Evolutionary conservation across 2,888 invertebrate genomes (phyloP), one percentile per base, ranked within the genome.

Genomic region (Hydropsyche betteni): DNA sequence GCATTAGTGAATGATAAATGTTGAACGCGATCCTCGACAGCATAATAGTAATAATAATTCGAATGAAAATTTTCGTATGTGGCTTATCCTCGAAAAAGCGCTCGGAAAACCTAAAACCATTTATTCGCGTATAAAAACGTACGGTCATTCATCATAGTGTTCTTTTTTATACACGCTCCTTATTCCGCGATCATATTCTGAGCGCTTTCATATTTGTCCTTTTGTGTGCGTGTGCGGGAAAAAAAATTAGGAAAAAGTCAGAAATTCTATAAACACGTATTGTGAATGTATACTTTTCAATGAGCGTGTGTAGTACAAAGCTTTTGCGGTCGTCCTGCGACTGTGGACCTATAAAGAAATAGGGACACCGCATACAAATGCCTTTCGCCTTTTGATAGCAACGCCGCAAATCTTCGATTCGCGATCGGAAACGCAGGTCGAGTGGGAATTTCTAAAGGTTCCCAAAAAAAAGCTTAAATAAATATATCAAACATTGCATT

Each of bases 111-210:
- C 34, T 36, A 36, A 33, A 36, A 34, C 36, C 64, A 36, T 64
- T 64, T 64, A 64, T 64, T 64, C 34, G 2, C 33, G 64, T 12
- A 64, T 8, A 64, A 64, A 64, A 64, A 64, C 7, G n/a, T n/a
- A 61, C 34, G 36, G n/a, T 36, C 64, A 64, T 64, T 64, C 64
- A 64, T 64, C 64, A 64, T n/a, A 12, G 12, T 36, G 36, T 33
- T 36, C 12, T 64, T 64, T 61, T 61, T 61, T 10, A 4, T 36
- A n/a, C 36, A 12, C 36, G 58, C 16, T 24, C 44, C 16, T 24
- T 58, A 58, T 58, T 16, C 58, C 58, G 16, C 5, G 16, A 0
- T 36, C 44, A 44, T 44, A 44, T 44, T 44, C 44, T 44, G 44
- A 44, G 10, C 10, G 44, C 44, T 44, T 44, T 10, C 44, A 44